phyloP scores from a whole-genome alignment of 2,797 vertebrate genomes.

The Sebastes reedi region DNA sequence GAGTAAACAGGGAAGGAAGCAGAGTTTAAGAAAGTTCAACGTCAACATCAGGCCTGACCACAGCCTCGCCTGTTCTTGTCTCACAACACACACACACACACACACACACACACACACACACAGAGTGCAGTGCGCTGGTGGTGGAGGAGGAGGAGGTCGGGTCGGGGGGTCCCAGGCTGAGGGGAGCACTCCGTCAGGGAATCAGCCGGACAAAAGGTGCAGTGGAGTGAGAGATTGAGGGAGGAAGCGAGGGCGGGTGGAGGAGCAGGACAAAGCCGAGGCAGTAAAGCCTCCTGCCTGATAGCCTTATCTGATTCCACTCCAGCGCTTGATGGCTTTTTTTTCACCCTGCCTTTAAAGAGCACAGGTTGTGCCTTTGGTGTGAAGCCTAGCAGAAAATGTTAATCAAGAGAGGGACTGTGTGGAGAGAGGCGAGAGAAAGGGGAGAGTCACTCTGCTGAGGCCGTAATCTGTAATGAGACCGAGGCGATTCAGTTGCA shows the following conservation, averaged over 20 bases:
- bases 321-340: slow-evolving; percentile 80
- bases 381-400: slow-evolving; percentile 88
- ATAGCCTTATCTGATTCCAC: slow-evolving; percentile 93
- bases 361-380: slow-evolving; percentile 86
- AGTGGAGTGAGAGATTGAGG: slow-evolving; percentile 95
- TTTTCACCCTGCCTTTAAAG: slow-evolving; percentile 75
- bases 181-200: slow-evolving; percentile 84
- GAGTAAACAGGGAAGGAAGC: neutral
- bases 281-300: slow-evolving; percentile 86
- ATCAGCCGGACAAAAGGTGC: slow-evolving; percentile 93
- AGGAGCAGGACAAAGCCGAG: slow-evolving; percentile 87
- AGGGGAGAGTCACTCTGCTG: slow-evolving; percentile 72
- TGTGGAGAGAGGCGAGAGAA: slow-evolving; percentile 70
- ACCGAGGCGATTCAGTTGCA: slow-evolving; percentile 80
- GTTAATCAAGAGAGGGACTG: slow-evolving; percentile 82
- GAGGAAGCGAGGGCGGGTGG: slow-evolving; percentile 84
- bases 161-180: slow-evolving; percentile 76
- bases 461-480: slow-evolving; percentile 80
- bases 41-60: slow-evolving; percentile 27
- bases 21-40: slow-evolving; percentile 10
- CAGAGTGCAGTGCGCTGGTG: slow-evolving; percentile 6
- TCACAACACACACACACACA: neutral
- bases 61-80: neutral
- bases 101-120: neutral
- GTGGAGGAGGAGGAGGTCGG: slow-evolving; percentile 79